Evolutionary conservation across 2,888 invertebrate genomes (phyloP), one percentile per base, ranked within the genome.

Genomic region (Axea sp.): DNA sequence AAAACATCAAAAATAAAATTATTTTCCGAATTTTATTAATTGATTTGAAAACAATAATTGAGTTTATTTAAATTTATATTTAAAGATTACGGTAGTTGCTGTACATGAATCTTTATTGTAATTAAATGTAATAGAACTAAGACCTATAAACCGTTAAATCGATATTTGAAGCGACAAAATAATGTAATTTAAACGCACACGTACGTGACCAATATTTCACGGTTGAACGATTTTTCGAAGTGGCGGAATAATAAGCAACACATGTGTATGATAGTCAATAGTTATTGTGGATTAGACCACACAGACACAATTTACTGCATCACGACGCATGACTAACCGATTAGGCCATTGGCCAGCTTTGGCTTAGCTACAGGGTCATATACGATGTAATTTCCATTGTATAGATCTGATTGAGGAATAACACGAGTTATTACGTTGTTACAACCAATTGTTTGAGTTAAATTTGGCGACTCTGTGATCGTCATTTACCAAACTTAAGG

Each of bases 261-360:
- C 35, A 57, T 35, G 43, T 51, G 51, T 35, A 11, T 51, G 43
- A 30, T 35, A 47, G 12, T 8, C 30, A 43, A 35, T 37, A 45
- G 37, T 43, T 45, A 60, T 57, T 19, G 37, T 37, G 45, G 35
- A 65, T 77, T 75, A 76, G 47, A 64, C 41, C 41, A 65, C 73
- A 74, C 81, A 81, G 82, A 83, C 77, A 77, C 82, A 82, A 83
- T 83, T 83, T 83, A 76, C 80, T 81, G 79, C 80, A 77, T 83
- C 81, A 79, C 81, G 79, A 82, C 80, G 80, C 80, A 82, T 82
- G 81, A 81, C 79, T 79, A 79, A 83, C 83, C 83, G 83, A 83
- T 83, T 83, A 83, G 80, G 39, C 55, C 33, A 67, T 51, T 57
- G 57, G 55, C 64, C 72, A 72, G 73, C 59, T 75, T 76, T 68